These are phyloP conservation scores for Lochmaea capreae DNA, from an alignment of 2,888 invertebrate genomes.

Conservation along the genomic window DNA sequence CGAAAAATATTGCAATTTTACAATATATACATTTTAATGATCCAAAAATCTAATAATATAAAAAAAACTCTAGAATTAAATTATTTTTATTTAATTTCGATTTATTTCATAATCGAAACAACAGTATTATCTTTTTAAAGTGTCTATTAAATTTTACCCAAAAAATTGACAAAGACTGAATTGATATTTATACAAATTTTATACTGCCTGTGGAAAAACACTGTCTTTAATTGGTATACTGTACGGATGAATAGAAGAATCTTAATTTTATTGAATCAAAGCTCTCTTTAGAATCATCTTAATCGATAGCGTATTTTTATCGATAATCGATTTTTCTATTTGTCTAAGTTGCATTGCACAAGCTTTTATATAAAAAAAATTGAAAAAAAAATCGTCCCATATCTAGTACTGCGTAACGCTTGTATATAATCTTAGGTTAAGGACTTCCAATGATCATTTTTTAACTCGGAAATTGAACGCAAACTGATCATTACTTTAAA, in stretches of 20 bases:
- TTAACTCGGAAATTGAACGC: conserved; percentile 29
- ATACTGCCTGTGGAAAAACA: conserved; percentile 20
- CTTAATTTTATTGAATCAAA: too few species aligned
- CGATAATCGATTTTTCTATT: conserved; percentile 2
- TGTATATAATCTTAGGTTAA: conserved; percentile 56
- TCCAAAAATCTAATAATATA: background rate
- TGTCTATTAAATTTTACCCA: conserved; percentile 1
- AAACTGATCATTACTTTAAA: conserved; percentile 21
- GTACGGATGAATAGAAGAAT: conserved; percentile 6
- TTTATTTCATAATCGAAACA: background rate
- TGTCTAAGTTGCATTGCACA: background rate
- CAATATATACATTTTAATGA: background rate
- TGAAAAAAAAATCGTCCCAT: conserved; percentile 34
- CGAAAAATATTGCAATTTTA: background rate
- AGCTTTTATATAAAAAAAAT: conserved; percentile 7
- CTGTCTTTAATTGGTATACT: background rate
- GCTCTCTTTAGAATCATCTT: too few species aligned
- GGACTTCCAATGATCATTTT: conserved; percentile 55
- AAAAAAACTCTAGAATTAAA: too few species aligned
- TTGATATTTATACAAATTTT: conserved; percentile 31
- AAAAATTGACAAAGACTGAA: conserved; percentile 27
- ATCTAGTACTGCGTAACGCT: conserved; percentile 45
- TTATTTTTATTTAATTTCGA: too few species aligned
- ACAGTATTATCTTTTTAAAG: conserved; percentile 19
- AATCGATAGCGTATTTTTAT: too few species aligned